Evolutionary conservation across 2,113 vertebrate species (phyloP).

Genomic region (Rallus limicola): DNA sequence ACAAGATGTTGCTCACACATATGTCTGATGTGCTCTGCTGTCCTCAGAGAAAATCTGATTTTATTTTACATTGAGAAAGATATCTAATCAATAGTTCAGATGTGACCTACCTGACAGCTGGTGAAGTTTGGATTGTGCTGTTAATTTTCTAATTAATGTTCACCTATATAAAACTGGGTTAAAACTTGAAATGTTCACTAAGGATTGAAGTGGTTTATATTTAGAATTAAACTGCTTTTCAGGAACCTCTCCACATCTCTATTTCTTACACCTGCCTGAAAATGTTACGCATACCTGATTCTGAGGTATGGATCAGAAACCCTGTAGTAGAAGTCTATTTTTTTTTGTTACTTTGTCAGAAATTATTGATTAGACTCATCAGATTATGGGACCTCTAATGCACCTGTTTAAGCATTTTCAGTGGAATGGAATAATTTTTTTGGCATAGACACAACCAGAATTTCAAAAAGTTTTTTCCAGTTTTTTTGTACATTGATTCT

Average conservation of each 20-base stretch:
- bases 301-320: not conserved
- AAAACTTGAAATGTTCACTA: not conserved
- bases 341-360: not conserved
- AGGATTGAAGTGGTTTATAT: not conserved
- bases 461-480: not conserved
- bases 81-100: not conserved
- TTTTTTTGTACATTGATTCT: not conserved
- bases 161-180: not conserved
- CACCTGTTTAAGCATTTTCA: not conserved
- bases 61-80: not conserved
- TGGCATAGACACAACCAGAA: fast-evolving
- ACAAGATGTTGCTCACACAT: not conserved
- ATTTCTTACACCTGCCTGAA: not conserved
- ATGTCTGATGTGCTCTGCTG: not conserved
- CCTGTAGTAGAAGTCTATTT: not conserved
- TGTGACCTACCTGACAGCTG: not conserved
- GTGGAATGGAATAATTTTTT: not conserved
- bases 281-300: not conserved
- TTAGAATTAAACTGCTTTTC: not conserved
- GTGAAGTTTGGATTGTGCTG: not conserved
- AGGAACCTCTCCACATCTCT: not conserved
- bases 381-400: not conserved
- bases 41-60: not conserved
- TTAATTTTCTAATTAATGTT: not conserved
- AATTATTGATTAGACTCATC: not conserved